Conservation (phyloP, 1,140 invertebrate species). For the Berghia stephanieae region DNA sequence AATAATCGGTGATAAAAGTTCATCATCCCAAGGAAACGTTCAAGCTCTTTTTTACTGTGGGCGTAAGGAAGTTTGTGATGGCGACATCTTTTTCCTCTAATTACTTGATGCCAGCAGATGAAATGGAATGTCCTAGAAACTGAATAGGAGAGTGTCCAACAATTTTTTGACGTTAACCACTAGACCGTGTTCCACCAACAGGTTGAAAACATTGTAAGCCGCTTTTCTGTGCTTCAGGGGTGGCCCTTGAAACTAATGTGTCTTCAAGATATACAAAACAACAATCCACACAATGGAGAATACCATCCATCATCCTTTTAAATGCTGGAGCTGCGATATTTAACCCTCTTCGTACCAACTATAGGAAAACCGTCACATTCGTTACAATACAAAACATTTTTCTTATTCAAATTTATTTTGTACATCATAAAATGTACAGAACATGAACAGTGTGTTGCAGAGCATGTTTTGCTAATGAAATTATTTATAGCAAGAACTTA, state of each 20-base stretch:
- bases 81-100: too few relatives aligned
- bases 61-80: neutral
- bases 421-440: too few relatives aligned
- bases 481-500: too few relatives aligned
- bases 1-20: too few relatives aligned
- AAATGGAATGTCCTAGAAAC: too few relatives aligned
- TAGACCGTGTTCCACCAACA: neutral
- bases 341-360: too few relatives aligned
- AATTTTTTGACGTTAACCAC: conserved; percentile 5
- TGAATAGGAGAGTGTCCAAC: neutral
- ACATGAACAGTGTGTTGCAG: too few relatives aligned
- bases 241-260: neutral
- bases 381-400: too few relatives aligned
- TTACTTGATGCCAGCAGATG: too few relatives aligned
- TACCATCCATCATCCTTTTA: conserved; percentile 8
- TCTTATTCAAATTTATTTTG: too few relatives aligned
- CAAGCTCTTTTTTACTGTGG: neutral
- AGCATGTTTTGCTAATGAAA: too few relatives aligned
- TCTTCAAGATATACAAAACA: conserved; percentile 17
- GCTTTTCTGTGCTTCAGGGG: neutral
- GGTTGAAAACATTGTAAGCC: neutral
- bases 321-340: conserved; percentile 13
- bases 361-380: too few relatives aligned
- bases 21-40: conserved; percentile 15
- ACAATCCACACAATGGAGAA: neutral